These are phyloP conservation scores for Antitype chi DNA, from an alignment of 2,888 invertebrate genomes.

Conservation along the genomic window DNA sequence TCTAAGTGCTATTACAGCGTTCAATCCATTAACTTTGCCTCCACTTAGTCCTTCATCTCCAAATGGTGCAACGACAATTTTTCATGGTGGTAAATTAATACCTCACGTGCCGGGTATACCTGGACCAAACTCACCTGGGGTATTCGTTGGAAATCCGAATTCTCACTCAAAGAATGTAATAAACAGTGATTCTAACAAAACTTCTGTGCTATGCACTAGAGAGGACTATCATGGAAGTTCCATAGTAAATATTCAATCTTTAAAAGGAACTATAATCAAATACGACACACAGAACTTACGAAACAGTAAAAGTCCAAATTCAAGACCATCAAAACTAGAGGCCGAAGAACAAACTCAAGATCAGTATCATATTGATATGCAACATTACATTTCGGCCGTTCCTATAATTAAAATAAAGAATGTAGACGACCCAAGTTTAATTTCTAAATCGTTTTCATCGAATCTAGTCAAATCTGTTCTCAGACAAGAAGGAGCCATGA, in stretches of 20 bases:
- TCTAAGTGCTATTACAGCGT: constrained; percentile 93
- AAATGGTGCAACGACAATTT: constrained; percentile 91
- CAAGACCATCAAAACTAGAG: constrained; percentile 73
- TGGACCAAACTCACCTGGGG: constrained; percentile 93
- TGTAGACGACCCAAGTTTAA: constrained; percentile 79
- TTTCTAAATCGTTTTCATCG: constrained; percentile 75
- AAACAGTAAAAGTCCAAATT: constrained; percentile 77
- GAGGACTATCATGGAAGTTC: constrained; percentile 74
- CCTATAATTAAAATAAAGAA: constrained; percentile 86
- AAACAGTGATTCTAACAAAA: constrained; percentile 74
- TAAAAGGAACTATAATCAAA: constrained; percentile 72
- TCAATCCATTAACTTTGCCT: constrained; percentile 92
- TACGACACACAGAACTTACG: constrained; percentile 77
- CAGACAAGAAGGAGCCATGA: constrained; percentile 79
- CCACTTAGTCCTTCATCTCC: constrained; percentile 88
- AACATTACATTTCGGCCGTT: constrained; percentile 74
- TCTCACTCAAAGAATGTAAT: constrained; percentile 71
- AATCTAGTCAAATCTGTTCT: constrained; percentile 72
- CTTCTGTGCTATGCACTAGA: constrained; percentile 67
- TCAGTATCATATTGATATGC: constrained; percentile 70
- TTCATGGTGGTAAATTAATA: constrained; percentile 94
- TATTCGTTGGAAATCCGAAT: constrained; percentile 78
- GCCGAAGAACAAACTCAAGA: constrained; percentile 77
- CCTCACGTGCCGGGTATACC: constrained; percentile 97
- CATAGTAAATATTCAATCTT: constrained; percentile 69